Conservation (phyloP, 2,888 invertebrate species). For the Ochropacha duplaris region DNA sequence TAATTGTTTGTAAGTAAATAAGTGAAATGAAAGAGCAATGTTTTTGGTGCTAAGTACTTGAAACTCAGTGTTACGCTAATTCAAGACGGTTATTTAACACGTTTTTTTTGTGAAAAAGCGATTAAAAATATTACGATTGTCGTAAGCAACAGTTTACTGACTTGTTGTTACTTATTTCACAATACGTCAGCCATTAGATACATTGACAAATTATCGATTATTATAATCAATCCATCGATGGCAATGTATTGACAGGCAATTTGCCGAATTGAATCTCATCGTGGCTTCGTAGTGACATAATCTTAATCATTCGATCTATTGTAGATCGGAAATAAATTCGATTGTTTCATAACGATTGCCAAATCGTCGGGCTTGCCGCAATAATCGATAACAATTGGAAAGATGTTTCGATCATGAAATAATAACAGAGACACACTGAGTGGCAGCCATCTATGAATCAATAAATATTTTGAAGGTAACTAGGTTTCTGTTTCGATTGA, state of each 20-base stretch:
- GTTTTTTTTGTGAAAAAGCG: constrained; percentile 25
- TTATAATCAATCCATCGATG: constrained; percentile 9
- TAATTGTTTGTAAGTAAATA: not conserved
- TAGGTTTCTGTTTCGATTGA: not conserved
- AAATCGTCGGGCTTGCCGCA: constrained; percentile 34
- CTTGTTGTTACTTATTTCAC: constrained; percentile 2
- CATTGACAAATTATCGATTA: constrained; percentile 4
- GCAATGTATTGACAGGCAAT: constrained; percentile 21
- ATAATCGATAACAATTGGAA: constrained; percentile 21
- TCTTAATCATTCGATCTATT: constrained; percentile 43
- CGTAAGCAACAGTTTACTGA: constrained; percentile 13
- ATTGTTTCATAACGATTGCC: constrained; percentile 46
- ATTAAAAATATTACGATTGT: constrained; percentile 11
- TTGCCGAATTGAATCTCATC: constrained; percentile 38
- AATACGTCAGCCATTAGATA: not conserved
- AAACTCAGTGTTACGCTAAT: constrained; percentile 17
- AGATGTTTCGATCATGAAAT: constrained; percentile 24
- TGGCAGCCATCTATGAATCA: not conserved
- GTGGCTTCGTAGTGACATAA: constrained; percentile 46
- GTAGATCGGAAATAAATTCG: constrained; percentile 35
- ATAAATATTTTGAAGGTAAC: not conserved
- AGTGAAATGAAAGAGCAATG: not conserved
- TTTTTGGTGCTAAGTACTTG: not conserved
- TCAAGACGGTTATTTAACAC: constrained; percentile 28
- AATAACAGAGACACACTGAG: not conserved